Conservation (phyloP, 2,888 invertebrate species). For the Timandra comae region DNA sequence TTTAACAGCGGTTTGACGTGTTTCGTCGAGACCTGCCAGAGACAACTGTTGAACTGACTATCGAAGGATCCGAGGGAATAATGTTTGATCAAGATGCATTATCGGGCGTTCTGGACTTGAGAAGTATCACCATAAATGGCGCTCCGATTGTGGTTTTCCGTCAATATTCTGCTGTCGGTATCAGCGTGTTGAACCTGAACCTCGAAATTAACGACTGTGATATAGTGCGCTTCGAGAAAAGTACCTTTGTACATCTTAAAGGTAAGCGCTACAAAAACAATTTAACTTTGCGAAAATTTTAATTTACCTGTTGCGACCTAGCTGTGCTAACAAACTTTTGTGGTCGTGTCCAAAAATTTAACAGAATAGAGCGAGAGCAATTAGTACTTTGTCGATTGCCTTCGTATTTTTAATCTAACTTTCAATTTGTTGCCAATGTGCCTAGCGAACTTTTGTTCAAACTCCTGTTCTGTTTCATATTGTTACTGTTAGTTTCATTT, state of each 20-base stretch:
- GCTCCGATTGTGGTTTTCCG: constrained; percentile 73
- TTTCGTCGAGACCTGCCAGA: constrained; percentile 73
- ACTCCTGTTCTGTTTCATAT: too few species aligned
- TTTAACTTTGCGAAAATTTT: constrained; percentile 9
- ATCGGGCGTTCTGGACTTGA: constrained; percentile 70
- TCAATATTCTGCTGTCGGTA: constrained; percentile 77
- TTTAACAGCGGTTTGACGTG: constrained; percentile 66
- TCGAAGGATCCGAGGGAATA: constrained; percentile 74
- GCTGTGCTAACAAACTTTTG: too few species aligned
- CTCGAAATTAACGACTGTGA: constrained; percentile 79
- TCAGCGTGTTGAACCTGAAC: constrained; percentile 76
- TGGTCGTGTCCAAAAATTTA: too few species aligned
- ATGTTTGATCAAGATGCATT: constrained; percentile 76
- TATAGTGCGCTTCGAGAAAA: constrained; percentile 77
- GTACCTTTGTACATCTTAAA: constrained; percentile 79
- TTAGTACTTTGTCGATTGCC: too few species aligned
- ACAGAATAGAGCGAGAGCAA: too few species aligned
- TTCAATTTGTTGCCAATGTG: too few species aligned
- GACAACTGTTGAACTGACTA: constrained; percentile 75
- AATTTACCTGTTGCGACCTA: too few species aligned
- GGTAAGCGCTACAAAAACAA: constrained; percentile 40
- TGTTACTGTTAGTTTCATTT: too few species aligned
- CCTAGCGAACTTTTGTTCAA: too few species aligned
- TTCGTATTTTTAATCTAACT: too few species aligned
- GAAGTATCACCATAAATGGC: constrained; percentile 72